These are phyloP conservation scores for Lampropteryx suffumata DNA, from an alignment of 2,888 invertebrate species.

Conservation along the genomic window DNA sequence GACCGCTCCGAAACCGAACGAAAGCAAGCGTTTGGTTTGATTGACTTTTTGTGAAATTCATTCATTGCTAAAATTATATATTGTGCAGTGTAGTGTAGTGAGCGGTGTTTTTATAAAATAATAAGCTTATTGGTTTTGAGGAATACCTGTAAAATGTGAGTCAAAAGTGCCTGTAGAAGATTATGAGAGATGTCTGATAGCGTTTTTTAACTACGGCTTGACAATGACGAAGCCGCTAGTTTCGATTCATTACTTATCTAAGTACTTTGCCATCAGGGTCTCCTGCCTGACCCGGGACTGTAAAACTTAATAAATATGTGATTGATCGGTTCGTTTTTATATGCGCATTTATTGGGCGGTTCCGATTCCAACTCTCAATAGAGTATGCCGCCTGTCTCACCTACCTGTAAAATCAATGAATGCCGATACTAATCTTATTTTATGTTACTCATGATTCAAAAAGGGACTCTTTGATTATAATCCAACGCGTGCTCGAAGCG, in stretches of 20 bases:
- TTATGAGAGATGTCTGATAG: slow-evolving; percentile 34
- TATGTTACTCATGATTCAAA: not conserved
- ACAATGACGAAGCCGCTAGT: slow-evolving; percentile 64
- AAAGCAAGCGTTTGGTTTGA: slow-evolving; percentile 75
- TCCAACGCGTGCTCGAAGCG: not conserved
- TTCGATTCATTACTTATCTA: slow-evolving; percentile 23
- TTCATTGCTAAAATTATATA: not conserved
- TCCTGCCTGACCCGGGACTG: too few species aligned
- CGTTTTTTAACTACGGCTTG: slow-evolving; percentile 35
- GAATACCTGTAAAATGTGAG: slow-evolving; percentile 40
- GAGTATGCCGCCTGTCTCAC: not conserved
- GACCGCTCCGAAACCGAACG: too few species aligned
- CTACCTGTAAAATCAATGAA: slow-evolving; percentile 12
- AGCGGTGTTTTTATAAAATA: slow-evolving; percentile 27
- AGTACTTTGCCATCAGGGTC: too few species aligned
- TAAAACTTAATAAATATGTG: too few species aligned
- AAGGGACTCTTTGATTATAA: not conserved
- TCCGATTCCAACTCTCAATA: too few species aligned
- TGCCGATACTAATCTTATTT: not conserved
- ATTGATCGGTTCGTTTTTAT: too few species aligned
- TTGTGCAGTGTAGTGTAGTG: not conserved
- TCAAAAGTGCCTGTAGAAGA: slow-evolving; percentile 25
- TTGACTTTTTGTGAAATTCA: slow-evolving; percentile 52
- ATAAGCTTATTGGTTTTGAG: slow-evolving; percentile 1
- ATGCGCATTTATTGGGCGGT: slow-evolving; percentile 19